Conservation (phyloP, 1,140 invertebrate genomes). For the Papilio polytes region DNA sequence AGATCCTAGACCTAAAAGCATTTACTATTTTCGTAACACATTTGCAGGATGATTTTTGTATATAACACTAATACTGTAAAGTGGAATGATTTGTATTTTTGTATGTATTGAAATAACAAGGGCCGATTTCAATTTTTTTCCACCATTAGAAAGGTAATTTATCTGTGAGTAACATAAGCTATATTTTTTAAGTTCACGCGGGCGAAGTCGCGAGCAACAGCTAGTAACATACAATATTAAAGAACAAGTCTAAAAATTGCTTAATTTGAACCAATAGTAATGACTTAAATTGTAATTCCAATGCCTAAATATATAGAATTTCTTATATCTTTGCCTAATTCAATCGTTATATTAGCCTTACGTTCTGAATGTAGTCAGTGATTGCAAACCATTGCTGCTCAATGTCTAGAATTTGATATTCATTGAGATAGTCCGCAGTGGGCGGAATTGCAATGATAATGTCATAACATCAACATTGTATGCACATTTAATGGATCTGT, state of each 20-base stretch:
- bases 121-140: too few relatives aligned
- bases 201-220: too few relatives aligned
- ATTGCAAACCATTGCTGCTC: slow-evolving; percentile 11
- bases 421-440: slow-evolving; percentile 43
- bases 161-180: too few relatives aligned
- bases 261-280: not conserved
- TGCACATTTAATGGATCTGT: slow-evolving; percentile 48
- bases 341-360: not conserved
- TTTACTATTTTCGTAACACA: not conserved
- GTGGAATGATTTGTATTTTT: too few relatives aligned
- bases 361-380: slow-evolving; percentile 11
- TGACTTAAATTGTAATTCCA: not conserved
- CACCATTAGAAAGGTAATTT: too few relatives aligned
- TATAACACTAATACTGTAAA: too few relatives aligned
- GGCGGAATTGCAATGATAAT: slow-evolving; percentile 52
- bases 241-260: too few relatives aligned
- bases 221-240: too few relatives aligned
- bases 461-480: slow-evolving; percentile 48
- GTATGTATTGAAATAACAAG: too few relatives aligned
- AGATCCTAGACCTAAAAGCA: too few relatives aligned
- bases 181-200: too few relatives aligned
- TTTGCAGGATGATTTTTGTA: too few relatives aligned
- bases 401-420: slow-evolving; percentile 35
- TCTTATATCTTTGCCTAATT: not conserved
- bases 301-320: not conserved